Evolutionary conservation across 2,113 vertebrate genomes (phyloP).

Genomic region (Varanus komodoensis): DNA sequence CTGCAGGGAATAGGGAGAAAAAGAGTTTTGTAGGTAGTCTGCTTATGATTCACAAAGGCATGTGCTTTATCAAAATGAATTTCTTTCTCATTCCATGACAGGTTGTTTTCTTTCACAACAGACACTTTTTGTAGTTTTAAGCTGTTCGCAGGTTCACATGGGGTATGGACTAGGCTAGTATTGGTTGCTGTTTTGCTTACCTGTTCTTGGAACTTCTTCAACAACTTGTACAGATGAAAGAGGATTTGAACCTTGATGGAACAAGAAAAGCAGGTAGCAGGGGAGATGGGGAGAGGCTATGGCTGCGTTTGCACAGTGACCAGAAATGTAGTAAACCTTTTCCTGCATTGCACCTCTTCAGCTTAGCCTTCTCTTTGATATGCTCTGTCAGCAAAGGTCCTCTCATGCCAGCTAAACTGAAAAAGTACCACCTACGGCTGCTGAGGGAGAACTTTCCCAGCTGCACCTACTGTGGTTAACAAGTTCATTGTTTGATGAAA

Average conservation of each 20-base stretch:
- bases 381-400: neutral
- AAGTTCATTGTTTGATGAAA: neutral
- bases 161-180: neutral
- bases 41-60: constrained; percentile 67
- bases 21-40: constrained; percentile 68
- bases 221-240: constrained; percentile 31
- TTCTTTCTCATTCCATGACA: constrained; percentile 50
- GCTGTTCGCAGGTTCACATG: constrained; percentile 35
- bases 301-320: neutral
- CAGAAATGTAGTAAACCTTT: neutral
- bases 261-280: neutral
- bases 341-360: neutral
- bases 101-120: constrained; percentile 54
- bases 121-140: constrained; percentile 62
- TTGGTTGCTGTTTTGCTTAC: constrained; percentile 26
- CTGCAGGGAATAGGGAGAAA: constrained; percentile 63
- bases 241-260: neutral
- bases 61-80: constrained; percentile 66
- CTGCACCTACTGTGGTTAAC: neutral
- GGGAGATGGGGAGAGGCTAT: neutral
- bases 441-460: neutral
- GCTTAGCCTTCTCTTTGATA: neutral
- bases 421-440: neutral
- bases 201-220: constrained; percentile 42
- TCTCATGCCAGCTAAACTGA: neutral